Base-by-base conservation (phyloP, 2,113 vertebrate genomes). In the Perca flavescens region DNA sequence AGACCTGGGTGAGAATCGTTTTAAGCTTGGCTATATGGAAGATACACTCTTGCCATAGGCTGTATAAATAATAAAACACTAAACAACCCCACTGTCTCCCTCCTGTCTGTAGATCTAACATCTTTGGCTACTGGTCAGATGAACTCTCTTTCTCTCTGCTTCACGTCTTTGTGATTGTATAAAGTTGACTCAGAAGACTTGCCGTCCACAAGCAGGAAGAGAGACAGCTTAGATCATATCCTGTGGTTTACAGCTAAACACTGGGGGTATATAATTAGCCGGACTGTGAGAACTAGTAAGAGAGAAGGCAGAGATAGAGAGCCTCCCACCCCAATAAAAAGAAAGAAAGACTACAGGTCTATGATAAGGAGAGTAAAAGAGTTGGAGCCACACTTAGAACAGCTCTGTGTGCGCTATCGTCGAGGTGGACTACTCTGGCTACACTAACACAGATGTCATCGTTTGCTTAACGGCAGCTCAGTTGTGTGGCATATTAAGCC, bases 211-310 rank as follows among this genome's bases (percentile, higher is more conserved):
- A 73, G 84, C 86, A 92, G 91, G 87, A 94, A 94, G 85, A 85
- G 81, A 80, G 79, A 86, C 50, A 64, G 69, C 74, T 92, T 73
- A 86, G 83, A 81, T 95, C 89, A 93, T 53, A 90, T 94, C 94
- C 95, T 95, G 64, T 56, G 71, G 75, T 88, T 73, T 80, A 75
- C 72, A 85, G 75, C 50, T 65, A 73, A 80, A 86, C 22, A 53
- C 22, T 21, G 63, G 49, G 67, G 19, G 43, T 87, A 76, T 86
- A 90, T 88, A 92, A 86, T 88, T 86, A 89, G 89, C 82, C 43
- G 46, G 79, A 79, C 84, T 85, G 62, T 91, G 86, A 92, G 90
- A 93, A 80, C 74, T 61, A 53, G 53, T 77, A 13, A 75, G 25
- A 77, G 7, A 70, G 53, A 52, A n/a, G 22, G 15, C 6, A 50